These are phyloP conservation scores for Carduelis carduelis DNA, from an alignment of 2,797 vertebrate species.

Conservation along the genomic window DNA sequence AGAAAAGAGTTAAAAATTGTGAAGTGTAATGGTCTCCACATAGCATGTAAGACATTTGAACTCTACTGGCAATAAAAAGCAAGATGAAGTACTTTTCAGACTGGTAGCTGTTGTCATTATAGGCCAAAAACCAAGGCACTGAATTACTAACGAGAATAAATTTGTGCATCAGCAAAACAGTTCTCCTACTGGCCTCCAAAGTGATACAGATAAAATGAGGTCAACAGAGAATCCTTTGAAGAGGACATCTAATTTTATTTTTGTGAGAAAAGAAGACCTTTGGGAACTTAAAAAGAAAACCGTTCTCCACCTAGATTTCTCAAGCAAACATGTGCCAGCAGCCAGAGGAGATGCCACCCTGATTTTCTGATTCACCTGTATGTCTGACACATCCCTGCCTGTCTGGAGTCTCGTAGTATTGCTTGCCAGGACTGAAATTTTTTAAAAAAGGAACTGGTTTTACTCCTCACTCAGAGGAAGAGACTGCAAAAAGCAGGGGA, in stretches of 20 bases:
- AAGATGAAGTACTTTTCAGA: neutral
- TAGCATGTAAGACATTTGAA: neutral
- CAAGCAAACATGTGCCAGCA: neutral
- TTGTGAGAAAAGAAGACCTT: neutral
- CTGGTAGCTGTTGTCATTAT: neutral
- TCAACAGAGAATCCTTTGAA: neutral
- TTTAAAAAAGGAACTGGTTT: neutral
- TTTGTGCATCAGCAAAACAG: neutral
- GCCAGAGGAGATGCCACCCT: neutral
- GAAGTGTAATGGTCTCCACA: neutral
- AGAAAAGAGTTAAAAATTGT: constrained; percentile 7
- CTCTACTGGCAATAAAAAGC: neutral
- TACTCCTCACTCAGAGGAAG: neutral
- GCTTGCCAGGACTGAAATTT: neutral
- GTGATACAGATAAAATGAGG: neutral
- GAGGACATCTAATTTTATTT: neutral
- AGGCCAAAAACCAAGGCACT: neutral
- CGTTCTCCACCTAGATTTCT: neutral
- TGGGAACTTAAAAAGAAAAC: neutral
- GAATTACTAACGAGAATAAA: neutral
- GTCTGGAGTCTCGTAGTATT: neutral
- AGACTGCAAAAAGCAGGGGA: neutral
- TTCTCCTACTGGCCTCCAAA: neutral
- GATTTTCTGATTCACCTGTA: neutral
- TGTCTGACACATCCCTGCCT: neutral